Evolutionary conservation across 2,888 invertebrate genomes (phyloP), one percentile per base, ranked within the genome.

Genomic region (Ochropacha duplaris): DNA sequence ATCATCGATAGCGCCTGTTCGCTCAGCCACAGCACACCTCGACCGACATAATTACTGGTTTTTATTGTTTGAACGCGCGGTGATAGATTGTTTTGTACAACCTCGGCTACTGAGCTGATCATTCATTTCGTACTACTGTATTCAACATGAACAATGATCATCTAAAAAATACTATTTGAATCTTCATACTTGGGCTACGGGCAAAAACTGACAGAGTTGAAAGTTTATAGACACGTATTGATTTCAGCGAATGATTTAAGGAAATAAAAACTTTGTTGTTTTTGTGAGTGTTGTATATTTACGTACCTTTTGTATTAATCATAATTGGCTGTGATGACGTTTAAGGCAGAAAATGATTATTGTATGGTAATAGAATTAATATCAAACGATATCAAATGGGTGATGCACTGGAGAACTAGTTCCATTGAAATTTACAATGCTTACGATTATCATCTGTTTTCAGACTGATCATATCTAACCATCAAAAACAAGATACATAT

Each of bases 1-100:
- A 74, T 68, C 71, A 69, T 61, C 64, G 74, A 74, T 74, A 68
- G 54, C 51, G 57, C 57, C 28, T 12, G 31, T 31, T 55, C 60
- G 50, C 60, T 44, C 39, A n/a, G n/a, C 56, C 56, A 54, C 39
- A 55, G 56, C 22, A 51, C 16, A 55, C 50, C 58, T 59, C 39
- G 31, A 6, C 39, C 16, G n/a, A 44, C 56, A 65, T 72, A 74
- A 74, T 74, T 69, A 66, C 50, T 49, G 49, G 56, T 61, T 65
- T 64, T 67, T 65, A 64, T 50, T 57, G 55, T 57, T 44, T 44
- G 44, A 44, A 44, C 31, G 19, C 62, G 14, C 52, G 50, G 56
- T 69, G 65, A 68, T 65, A 65, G 65, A 71, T 69, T 51, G 61
- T 28, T 31, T 56, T 16, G 54, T 62, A 58, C n/a, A 9, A 9